These are phyloP conservation scores for Rhorus exstirpatorius DNA, from an alignment of 2,888 invertebrate species.

Conservation along the genomic window DNA sequence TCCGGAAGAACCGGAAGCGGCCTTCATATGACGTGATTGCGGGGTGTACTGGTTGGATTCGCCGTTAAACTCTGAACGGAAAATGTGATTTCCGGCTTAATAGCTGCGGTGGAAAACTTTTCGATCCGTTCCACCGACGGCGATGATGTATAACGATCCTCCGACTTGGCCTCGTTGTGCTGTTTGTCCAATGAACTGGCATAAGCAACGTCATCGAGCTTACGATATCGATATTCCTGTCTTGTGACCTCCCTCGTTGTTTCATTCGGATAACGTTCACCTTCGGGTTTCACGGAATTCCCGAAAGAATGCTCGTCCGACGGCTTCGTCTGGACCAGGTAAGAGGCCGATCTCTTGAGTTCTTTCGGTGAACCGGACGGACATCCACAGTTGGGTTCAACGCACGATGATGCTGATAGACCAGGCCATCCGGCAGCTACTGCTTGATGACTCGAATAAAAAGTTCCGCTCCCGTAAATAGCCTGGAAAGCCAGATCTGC, in stretches of 20 bases:
- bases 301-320: constrained; percentile 77
- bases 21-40: constrained; percentile 93
- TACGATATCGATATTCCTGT: constrained; percentile 73
- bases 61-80: constrained; percentile 84
- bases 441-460: constrained; percentile 86
- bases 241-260: constrained; percentile 72
- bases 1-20: constrained; percentile 94
- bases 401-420: constrained; percentile 76
- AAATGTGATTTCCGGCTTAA: constrained; percentile 79
- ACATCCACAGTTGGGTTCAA: constrained; percentile 83
- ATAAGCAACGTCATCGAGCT: constrained; percentile 68
- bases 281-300: constrained; percentile 79
- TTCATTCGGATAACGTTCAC: constrained; percentile 77
- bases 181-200: constrained; percentile 69
- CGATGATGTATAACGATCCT: constrained; percentile 79
- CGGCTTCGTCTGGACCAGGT: constrained; percentile 69
- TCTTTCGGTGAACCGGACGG: constrained; percentile 81
- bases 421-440: constrained; percentile 82
- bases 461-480: constrained; percentile 88
- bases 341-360: constrained; percentile 75
- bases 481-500: constrained; percentile 90
- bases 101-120: constrained; percentile 46
- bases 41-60: constrained; percentile 84
- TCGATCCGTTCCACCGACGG: constrained; percentile 75
- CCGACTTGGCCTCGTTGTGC: constrained; percentile 79